Evolutionary conservation across 1,140 invertebrate genomes (phyloP).

Genomic region (Tenebrio molitor): DNA sequence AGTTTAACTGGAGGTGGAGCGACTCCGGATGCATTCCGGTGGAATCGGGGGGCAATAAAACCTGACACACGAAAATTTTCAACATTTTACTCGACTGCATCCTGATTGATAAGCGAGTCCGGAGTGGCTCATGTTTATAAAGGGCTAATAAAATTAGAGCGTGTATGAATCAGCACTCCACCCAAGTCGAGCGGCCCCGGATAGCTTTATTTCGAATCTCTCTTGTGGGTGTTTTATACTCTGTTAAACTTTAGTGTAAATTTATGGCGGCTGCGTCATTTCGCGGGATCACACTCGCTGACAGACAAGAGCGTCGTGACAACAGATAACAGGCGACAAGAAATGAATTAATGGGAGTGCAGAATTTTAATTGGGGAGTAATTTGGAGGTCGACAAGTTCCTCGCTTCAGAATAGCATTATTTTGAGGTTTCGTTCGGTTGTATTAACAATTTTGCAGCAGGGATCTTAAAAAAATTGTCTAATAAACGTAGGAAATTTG

Average conservation of each 20-base stretch:
- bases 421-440: not conserved
- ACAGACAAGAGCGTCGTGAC: not conserved
- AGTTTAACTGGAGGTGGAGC: too few species aligned
- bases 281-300: not conserved
- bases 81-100: too few species aligned
- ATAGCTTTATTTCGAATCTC: slow-evolving; percentile 2
- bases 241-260: not conserved
- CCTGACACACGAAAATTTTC: too few species aligned
- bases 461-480: slow-evolving; percentile 43
- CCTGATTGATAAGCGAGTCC: too few species aligned
- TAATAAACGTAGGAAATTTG: slow-evolving; percentile 48
- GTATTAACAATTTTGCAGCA: slow-evolving; percentile 18
- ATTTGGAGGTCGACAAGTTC: not conserved
- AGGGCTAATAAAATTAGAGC: slow-evolving; percentile 17
- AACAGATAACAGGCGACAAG: not conserved
- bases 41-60: too few species aligned
- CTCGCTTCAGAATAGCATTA: too few species aligned
- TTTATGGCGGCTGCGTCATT: not conserved
- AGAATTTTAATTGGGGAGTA: not conserved
- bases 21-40: too few species aligned
- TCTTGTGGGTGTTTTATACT: slow-evolving; percentile 2
- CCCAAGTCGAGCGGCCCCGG: slow-evolving; percentile 35
- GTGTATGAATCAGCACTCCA: slow-evolving; percentile 30
- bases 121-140: too few species aligned
- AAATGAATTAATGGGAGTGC: slow-evolving; percentile 2